Percentiles rank a stretch among this genome's conserved stretches.
These are phyloP conservation scores for Helobdella robusta DNA, from an alignment of 2,888 invertebrate genomes.

Conservation along the genomic window DNA sequence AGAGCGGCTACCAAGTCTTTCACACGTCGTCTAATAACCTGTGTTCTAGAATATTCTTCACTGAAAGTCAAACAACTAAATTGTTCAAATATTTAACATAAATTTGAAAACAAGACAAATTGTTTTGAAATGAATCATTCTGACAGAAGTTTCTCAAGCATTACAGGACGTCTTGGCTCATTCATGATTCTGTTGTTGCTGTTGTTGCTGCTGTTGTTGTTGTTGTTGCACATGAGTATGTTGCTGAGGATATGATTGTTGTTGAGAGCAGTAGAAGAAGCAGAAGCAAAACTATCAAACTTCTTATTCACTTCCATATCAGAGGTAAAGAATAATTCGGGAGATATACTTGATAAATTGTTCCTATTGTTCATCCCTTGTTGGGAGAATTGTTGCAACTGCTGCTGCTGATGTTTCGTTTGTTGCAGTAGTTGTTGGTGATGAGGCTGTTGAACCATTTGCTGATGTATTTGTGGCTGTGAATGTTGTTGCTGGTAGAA, in stretches of 20 bases:
- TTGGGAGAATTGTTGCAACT: slow-evolving; percentile 1
- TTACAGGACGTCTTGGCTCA: slow-evolving; percentile 11
- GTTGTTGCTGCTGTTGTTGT: background rate
- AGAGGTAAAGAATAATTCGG: too few relatives aligned
- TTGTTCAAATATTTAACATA: too few relatives aligned
- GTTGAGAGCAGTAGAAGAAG: too few relatives aligned
- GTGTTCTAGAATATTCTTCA: too few relatives aligned
- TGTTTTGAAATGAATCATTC: slow-evolving; percentile 3
- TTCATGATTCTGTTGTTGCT: background rate
- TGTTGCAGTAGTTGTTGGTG: background rate
- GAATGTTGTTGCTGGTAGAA: background rate
- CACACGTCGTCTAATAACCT: too few relatives aligned
- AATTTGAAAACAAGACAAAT: too few relatives aligned
- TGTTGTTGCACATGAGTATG: background rate
- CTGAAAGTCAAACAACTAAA: too few relatives aligned
- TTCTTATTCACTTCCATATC: too few relatives aligned
- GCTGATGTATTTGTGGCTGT: slow-evolving; percentile 4
- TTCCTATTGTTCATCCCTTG: background rate
- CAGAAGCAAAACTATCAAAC: too few relatives aligned
- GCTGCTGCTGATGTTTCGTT: background rate
- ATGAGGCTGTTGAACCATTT: background rate
- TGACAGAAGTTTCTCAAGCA: slow-evolving; percentile 22
- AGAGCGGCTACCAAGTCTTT: too few relatives aligned
- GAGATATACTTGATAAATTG: too few relatives aligned
- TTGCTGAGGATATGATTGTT: background rate